Evolutionary conservation across 2,797 vertebrate species (phyloP).

Genomic region (Chelonia mydas): DNA sequence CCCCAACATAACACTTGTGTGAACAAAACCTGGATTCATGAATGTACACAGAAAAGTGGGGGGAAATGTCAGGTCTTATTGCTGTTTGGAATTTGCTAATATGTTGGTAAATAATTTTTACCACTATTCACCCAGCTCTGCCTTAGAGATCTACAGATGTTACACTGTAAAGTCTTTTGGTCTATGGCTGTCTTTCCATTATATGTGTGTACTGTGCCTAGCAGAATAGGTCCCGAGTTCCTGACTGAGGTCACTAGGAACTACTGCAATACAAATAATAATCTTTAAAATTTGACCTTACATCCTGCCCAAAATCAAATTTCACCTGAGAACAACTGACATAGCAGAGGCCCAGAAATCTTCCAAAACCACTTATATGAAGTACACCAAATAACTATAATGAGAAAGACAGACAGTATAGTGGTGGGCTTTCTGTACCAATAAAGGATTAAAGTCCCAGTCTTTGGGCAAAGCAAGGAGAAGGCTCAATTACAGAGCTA

Average conservation of each 20-base stretch:
- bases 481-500: neutral
- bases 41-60: neutral
- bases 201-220: neutral
- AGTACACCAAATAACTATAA: neutral
- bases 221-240: neutral
- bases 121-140: neutral
- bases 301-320: neutral
- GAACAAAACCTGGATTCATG: slow-evolving; percentile 40
- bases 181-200: neutral
- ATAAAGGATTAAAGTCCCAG: neutral
- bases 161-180: neutral
- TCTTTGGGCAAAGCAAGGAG: neutral
- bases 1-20: slow-evolving; percentile 27
- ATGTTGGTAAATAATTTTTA: neutral
- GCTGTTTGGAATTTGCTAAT: neutral
- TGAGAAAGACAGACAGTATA: neutral
- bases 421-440: neutral
- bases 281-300: neutral
- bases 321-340: neutral
- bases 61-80: neutral
- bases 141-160: neutral
- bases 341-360: neutral
- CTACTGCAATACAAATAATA: neutral
- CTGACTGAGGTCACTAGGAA: neutral
- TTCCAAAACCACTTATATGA: neutral